Conservation (phyloP, 1,140 invertebrate species). For the Drosophila triauraria region DNA sequence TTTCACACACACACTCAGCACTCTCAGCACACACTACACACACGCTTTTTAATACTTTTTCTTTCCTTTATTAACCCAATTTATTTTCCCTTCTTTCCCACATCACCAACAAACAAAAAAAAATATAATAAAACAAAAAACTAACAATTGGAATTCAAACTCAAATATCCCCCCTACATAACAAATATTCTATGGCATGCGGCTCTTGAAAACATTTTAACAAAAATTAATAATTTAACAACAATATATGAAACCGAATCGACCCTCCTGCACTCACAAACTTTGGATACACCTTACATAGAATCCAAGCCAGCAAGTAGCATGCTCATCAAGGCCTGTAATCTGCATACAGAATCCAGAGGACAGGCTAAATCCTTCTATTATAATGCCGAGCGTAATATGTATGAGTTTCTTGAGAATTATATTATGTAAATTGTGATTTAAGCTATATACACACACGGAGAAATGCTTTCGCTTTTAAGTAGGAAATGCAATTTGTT, state of each 20-base stretch:
- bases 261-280: conserved; percentile 11
- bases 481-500: conserved; percentile 55
- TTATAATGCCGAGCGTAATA: conserved; percentile 18
- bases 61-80: conserved; percentile 42
- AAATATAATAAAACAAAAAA: conserved; percentile 16
- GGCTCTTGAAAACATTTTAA: conserved; percentile 25
- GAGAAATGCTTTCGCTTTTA: conserved; percentile 53
- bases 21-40: conserved; percentile 9
- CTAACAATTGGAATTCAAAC: conserved; percentile 46
- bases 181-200: conserved; percentile 36
- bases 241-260: conserved; percentile 23
- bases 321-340: conserved; percentile 52
- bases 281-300: conserved; percentile 24
- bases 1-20: conserved; percentile 13
- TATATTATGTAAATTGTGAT: conserved; percentile 25
- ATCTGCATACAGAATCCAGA: conserved; percentile 24
- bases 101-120: background rate
- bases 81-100: conserved; percentile 45
- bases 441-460: conserved; percentile 4
- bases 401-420: conserved; percentile 19
- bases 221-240: conserved; percentile 6
- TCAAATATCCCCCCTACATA: conserved; percentile 18
- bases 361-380: conserved; percentile 23
- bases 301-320: conserved; percentile 73
- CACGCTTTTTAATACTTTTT: conserved; percentile 20